phyloP scores from a whole-genome alignment of 1,140 invertebrate species.

The Saxidomus purpurata region DNA sequence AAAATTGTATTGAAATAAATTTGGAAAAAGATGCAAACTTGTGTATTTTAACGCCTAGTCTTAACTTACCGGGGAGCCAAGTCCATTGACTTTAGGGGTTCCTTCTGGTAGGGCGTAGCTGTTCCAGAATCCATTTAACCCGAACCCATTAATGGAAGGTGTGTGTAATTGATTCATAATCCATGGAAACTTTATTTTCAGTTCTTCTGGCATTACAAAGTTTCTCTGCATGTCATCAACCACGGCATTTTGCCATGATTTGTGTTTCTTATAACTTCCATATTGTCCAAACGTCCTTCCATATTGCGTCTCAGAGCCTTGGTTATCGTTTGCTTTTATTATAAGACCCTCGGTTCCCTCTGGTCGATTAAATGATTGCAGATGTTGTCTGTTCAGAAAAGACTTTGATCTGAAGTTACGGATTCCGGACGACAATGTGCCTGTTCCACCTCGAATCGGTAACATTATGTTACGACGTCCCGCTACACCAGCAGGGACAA shows the following conservation, averaged over 20 bases:
- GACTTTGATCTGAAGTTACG: background rate
- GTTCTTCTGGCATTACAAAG: background rate
- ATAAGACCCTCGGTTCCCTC: slow-evolving; percentile 4
- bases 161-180: background rate
- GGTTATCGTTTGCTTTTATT: background rate
- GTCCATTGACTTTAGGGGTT: background rate
- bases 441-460: background rate
- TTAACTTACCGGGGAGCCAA: background rate
- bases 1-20: too few relatives aligned
- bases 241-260: slow-evolving; percentile 27
- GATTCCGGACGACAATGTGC: background rate
- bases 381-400: background rate
- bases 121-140: slow-evolving; percentile 46
- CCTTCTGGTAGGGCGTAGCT: slow-evolving; percentile 48
- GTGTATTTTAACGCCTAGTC: background rate
- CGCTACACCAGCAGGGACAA: background rate
- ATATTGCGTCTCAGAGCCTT: background rate
- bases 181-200: background rate
- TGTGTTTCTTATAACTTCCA: slow-evolving; percentile 49
- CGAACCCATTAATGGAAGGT: slow-evolving; percentile 24
- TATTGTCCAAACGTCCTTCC: slow-evolving; percentile 40
- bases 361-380: slow-evolving; percentile 19
- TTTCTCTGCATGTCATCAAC: background rate
- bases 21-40: too few relatives aligned
- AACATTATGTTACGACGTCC: background rate